Base-by-base conservation (phyloP, 2,797 vertebrate genomes). In the Gymnoscopelus braueri region DNA sequence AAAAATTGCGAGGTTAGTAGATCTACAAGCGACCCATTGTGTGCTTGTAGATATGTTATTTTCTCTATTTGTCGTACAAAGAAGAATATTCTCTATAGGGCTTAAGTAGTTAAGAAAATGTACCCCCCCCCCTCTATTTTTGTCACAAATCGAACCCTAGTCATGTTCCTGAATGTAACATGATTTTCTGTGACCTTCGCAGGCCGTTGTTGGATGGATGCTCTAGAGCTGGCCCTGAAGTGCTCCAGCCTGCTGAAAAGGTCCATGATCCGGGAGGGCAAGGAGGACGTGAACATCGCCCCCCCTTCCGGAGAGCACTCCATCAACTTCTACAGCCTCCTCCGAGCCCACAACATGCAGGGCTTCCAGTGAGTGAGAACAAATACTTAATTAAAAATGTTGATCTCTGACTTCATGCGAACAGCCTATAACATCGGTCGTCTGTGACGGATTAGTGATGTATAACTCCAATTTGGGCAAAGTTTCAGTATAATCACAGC, bases 131-230 rank as follows among this genome's bases (percentile, higher is more conserved):
- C 55, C 66, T 89, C 66, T 84, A 5, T 35, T 14, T 23, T 29
- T 70, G 2, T 71, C 0, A 55, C 4, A 55, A 1, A 3, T 29
- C 3, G 26, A 29, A 29, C 26, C 0, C 87, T 26, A 29, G 1
- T 29, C 26, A 29, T 29, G 26, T 29, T 29, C 26, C 26, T 29
- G 26, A 29, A 29, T 29, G 26, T 29, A 29, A 29, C 26, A 19
- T 19, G 19, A 19, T 29, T 9, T 44, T 44, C 39, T 10, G 39
- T 44, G 39, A 44, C 9, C 81, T 86, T 47, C 72, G 35, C 83
- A 99, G 98, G 98, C 71, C 95, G 98, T 63, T 99, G 97, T 88
- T 99, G 98, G 98, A 98, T 99, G 98, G 98, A 99, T 63, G 98
- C 98, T 75, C 89, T 99, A 81, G 98, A 99, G 80, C 89, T 99